Evolutionary conservation across 1,140 invertebrate genomes (phyloP), one percentile per base, ranked within the genome.

Genomic region (Brachystomella parvula): DNA sequence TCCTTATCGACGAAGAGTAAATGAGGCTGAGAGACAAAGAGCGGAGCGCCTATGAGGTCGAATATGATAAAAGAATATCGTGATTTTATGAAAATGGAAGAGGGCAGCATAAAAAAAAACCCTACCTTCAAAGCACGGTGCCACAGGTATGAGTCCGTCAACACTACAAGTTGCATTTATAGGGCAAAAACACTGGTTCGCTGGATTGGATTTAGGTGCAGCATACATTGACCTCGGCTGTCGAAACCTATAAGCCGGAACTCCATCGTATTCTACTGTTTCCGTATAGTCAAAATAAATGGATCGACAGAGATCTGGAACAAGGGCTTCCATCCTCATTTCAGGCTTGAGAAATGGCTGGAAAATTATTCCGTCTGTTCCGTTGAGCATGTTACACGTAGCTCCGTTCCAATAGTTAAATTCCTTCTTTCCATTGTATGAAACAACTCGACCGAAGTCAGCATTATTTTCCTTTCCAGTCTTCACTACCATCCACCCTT

Each of bases 401-500:
- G 39, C 28, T 3, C 81, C 24, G n/a, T 28, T 19, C 31, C 30
- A 49, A 21, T 9, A 12, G 2, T 3, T 61, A 2, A 44, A 39
- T 15, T 26, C 26, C 15, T 12, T 12, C 33, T 17, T 26, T 9
- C 33, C 60, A 2, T 35, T 35, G 6, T 26, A 44, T 12, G 31
- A 39, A 24, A 39, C 60, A 44, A 62, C 32, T 35, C 60, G 30
- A 3, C 60, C 60, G 28, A 62, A 62, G 28, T 62, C 60, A 12
- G 30, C 33, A 19, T 24, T 30, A 31, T 62, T 47, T 62, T 44
- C 3, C 33, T 30, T 47, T 9, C 60, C 60, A 9, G 60, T 62
- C 28, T 31, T 19, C 6, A 62, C 35, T 9, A 35, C 60, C 15
- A 33, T 15, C 39, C 82, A 77, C 0, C 49, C 49, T 9, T 62